phyloP scores from a whole-genome alignment of 1,140 invertebrate species.

The Armadillidium nasatum region DNA sequence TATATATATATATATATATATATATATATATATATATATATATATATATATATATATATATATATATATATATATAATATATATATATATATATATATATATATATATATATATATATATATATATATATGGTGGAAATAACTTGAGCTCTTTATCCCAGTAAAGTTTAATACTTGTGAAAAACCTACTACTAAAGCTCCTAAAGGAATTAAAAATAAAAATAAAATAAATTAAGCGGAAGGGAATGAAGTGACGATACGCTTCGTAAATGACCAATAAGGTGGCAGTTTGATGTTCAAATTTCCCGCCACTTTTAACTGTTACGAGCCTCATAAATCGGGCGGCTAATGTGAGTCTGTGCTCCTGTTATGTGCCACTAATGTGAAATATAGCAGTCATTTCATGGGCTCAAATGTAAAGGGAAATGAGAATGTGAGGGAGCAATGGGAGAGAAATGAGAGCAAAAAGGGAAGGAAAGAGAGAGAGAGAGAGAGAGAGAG shows the following conservation, averaged over 20 bases:
- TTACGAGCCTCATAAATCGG: conserved; percentile 45
- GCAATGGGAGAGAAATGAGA: background rate
- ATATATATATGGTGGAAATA: too few species aligned
- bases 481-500: background rate
- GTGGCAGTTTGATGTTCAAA: conserved; percentile 45
- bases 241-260: background rate
- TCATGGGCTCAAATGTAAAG: conserved; percentile 2
- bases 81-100: too few species aligned
- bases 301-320: conserved; percentile 46
- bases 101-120: too few species aligned
- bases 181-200: background rate
- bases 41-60: too few species aligned
- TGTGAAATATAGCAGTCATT: conserved; percentile 45
- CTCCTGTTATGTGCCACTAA: conserved; percentile 45
- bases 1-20: too few species aligned
- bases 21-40: too few species aligned
- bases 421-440: background rate
- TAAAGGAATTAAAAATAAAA: background rate
- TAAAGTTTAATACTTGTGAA: background rate
- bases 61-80: too few species aligned
- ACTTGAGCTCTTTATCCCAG: too few species aligned
- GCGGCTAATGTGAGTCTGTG: conserved; percentile 44
- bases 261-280: conserved; percentile 40
- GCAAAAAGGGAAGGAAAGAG: background rate
- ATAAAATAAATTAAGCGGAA: conserved; percentile 4